These are phyloP conservation scores for Halichoerus grypus DNA, from an alignment of 2,113 vertebrate species.

Conservation along the genomic window DNA sequence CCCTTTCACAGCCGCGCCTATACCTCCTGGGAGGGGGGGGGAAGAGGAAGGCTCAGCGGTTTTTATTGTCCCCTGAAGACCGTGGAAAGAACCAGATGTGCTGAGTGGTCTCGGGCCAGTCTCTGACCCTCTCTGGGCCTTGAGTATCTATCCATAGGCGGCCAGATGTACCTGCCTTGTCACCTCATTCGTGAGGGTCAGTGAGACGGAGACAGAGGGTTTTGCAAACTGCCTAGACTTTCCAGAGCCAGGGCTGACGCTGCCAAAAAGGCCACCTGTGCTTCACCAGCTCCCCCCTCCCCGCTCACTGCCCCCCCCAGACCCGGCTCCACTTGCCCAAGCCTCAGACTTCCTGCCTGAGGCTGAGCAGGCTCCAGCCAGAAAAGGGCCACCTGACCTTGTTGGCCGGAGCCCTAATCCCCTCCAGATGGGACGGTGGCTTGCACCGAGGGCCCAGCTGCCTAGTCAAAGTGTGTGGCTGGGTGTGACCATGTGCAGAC, in stretches of 20 bases:
- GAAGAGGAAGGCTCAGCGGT: not conserved
- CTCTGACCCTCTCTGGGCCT: not conserved
- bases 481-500: not conserved
- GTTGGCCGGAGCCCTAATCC: conserved; percentile 74
- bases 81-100: not conserved
- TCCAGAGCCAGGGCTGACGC: conserved; percentile 23
- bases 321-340: not conserved
- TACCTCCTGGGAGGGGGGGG: not conserved
- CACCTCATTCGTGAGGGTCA: not conserved
- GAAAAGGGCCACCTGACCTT: conserved; percentile 71
- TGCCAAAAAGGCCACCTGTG: conserved; percentile 77
- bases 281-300: not conserved
- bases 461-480: conserved; percentile 52
- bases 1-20: not conserved
- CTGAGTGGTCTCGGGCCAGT: not conserved
- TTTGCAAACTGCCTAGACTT: conserved; percentile 9
- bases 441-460: conserved; percentile 47
- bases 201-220: not conserved
- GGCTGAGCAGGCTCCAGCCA: conserved; percentile 37
- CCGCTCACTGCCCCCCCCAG: not conserved
- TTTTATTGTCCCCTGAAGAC: not conserved
- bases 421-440: conserved; percentile 75
- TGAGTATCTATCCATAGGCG: not conserved
- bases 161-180: not conserved
- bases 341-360: conserved; percentile 65